A percentile compares a stretch with the other conserved stretches of the same genome.
Conservation (phyloP, 2,113 vertebrate genomes). For the Crotalus horridus region DNA sequence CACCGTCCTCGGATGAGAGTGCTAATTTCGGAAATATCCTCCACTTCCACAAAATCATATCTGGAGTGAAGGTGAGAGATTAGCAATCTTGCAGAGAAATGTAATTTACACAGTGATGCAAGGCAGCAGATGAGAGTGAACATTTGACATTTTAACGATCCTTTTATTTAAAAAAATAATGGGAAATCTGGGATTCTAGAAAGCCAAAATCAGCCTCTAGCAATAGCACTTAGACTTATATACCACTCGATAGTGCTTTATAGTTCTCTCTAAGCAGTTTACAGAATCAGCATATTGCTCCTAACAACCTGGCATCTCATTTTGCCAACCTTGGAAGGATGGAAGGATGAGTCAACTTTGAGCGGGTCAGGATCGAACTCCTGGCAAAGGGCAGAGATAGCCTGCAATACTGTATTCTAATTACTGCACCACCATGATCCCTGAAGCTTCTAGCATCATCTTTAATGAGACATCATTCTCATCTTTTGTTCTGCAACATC, state of each 20-base stretch:
- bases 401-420: neutral
- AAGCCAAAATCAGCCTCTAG: neutral
- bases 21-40: conserved; percentile 87
- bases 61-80: conserved; percentile 64
- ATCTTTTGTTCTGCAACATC: no score
- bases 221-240: neutral
- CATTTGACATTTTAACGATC: neutral
- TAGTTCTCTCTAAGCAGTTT: neutral
- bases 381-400: neutral
- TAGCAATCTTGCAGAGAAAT: neutral
- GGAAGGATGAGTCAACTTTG: neutral
- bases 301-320: neutral
- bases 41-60: conserved; percentile 96
- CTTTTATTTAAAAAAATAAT: neutral
- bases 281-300: neutral
- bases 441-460: neutral
- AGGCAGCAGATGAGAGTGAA: neutral
- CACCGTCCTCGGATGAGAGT: conserved; percentile 90
- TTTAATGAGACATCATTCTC: neutral
- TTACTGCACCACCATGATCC: neutral
- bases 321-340: neutral
- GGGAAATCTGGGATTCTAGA: neutral
- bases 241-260: neutral
- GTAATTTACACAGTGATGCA: neutral
- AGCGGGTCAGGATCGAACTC: neutral